Evolutionary conservation across 2,888 invertebrate species (phyloP).

Genomic region (Dynastes hyllus): DNA sequence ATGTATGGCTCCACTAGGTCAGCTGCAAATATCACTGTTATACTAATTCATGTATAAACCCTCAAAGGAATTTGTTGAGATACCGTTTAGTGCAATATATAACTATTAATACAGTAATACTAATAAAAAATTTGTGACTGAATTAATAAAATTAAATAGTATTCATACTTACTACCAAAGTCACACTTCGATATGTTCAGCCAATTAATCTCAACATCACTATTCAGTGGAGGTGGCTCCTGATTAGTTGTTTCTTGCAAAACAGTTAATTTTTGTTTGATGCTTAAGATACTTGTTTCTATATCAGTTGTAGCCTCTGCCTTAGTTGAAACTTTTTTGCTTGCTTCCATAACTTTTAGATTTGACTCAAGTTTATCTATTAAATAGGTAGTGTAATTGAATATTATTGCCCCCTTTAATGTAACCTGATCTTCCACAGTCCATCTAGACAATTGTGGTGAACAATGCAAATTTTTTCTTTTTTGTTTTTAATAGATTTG

Average conservation of each 20-base stretch:
- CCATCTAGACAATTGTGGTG: constrained; percentile 68
- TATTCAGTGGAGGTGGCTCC: constrained; percentile 59
- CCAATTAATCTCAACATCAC: constrained; percentile 75
- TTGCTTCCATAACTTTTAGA: constrained; percentile 40
- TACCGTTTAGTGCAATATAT: too few relatives aligned
- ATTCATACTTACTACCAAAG: constrained; percentile 61
- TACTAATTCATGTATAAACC: too few relatives aligned
- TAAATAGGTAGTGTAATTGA: constrained; percentile 63
- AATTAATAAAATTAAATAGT: too few relatives aligned
- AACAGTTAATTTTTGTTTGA: constrained; percentile 53
- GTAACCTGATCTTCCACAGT: constrained; percentile 75
- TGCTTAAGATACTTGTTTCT: constrained; percentile 58
- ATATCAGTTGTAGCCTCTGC: not conserved
- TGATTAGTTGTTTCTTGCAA: constrained; percentile 53
- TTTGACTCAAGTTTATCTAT: constrained; percentile 64
- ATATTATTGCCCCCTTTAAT: constrained; percentile 71
- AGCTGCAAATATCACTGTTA: too few relatives aligned
- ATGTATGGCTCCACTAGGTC: too few relatives aligned
- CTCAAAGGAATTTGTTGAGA: too few relatives aligned
- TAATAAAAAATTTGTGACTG: too few relatives aligned
- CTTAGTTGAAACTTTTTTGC: constrained; percentile 16
- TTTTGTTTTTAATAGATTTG: constrained; percentile 70
- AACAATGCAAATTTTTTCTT: constrained; percentile 64
- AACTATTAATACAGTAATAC: too few relatives aligned
- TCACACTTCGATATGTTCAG: constrained; percentile 71